Base-by-base conservation (phyloP, 2,888 invertebrate species). In the Clitarchus hookeri region DNA sequence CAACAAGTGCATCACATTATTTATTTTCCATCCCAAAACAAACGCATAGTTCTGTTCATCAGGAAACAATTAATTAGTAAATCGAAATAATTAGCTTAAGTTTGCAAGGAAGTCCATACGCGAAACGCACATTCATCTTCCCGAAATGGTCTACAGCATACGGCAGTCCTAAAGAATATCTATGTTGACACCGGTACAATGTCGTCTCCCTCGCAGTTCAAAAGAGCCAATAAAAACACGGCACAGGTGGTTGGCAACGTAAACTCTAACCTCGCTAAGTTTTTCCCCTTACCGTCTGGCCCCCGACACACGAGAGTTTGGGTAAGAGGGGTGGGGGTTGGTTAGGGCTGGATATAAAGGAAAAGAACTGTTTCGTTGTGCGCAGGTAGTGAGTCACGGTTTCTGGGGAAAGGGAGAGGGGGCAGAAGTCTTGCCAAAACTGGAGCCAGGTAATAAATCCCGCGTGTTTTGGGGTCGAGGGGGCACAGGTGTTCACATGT, bases 191-290 rank as follows among this genome's bases (percentile, higher is more conserved):
- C n/a, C n/a, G 65, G n/a, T 23, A 65, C 65, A 65, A 65, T 65
- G 65, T 16, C 16, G 19, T 65, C n/a, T 23, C n/a, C n/a, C n/a
- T n/a, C 13, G 19, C 0, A 23, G 65, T 65, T 65, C 65, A n/a
- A 65, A 65, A n/a, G 65, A n/a, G 65, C n/a, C 65, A 65, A 65
- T 65, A 65, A 65, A 65, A 65, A 65, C 65, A 65, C n/a, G 65
- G 65, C n/a, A n/a, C 65, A 65, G 65, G n/a, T 65, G 65, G 65
- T 65, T 65, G n/a, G 2, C 65, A 65, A 65, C 65, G 65, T 65
- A 65, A 65, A 65, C 65, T 65, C 16, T n/a, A 65, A 65, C 65
- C 65, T n/a, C n/a, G 23, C 48, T 36, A 48, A 65, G 13, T 19
- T 65, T 65, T 65, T 6, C 65, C 65, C 65, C 65, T 65, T n/a